A percentile compares a stretch with the other conserved stretches of the same genome.
Evolutionary conservation across 1,140 invertebrate species (phyloP).

Genomic region (Hesperophylax magnus): DNA sequence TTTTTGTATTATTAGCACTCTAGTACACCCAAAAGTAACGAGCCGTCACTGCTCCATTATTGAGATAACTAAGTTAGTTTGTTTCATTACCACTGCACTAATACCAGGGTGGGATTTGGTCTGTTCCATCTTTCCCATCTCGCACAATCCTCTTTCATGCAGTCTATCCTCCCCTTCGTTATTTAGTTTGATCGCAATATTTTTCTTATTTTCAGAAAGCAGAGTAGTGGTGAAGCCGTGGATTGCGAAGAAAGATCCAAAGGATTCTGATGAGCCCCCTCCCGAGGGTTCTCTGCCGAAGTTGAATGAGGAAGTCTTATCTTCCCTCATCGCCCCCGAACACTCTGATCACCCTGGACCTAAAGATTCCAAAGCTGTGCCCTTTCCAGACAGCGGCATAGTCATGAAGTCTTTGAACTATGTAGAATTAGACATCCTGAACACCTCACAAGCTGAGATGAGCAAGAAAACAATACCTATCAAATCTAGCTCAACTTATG

Average conservation of each 20-base stretch:
- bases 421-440: slow-evolving; percentile 51
- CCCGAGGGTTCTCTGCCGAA: slow-evolving; percentile 6
- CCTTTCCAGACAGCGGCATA: slow-evolving; percentile 45
- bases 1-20: too few relatives aligned
- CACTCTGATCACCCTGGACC: slow-evolving; percentile 1
- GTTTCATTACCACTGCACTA: too few relatives aligned
- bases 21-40: too few relatives aligned
- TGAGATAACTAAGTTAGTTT: too few relatives aligned
- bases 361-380: not conserved
- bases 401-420: slow-evolving; percentile 52
- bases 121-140: too few relatives aligned
- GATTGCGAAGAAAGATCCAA: slow-evolving; percentile 48
- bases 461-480: not conserved
- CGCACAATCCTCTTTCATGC: too few relatives aligned
- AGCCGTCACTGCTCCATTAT: too few relatives aligned
- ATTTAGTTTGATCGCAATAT: not conserved
- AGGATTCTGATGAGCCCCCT: slow-evolving; percentile 40
- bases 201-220: slow-evolving; percentile 45
- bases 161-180: too few relatives aligned
- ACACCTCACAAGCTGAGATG: slow-evolving; percentile 37
- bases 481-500: not conserved
- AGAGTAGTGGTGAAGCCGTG: slow-evolving; percentile 54
- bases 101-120: too few relatives aligned
- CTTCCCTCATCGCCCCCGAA: not conserved
- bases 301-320: not conserved